Percentiles rank a stretch among this genome's conserved stretches.
These are phyloP conservation scores for Actenoides lindsayi DNA, from an alignment of 2,113 vertebrate genomes.

Conservation along the genomic window DNA sequence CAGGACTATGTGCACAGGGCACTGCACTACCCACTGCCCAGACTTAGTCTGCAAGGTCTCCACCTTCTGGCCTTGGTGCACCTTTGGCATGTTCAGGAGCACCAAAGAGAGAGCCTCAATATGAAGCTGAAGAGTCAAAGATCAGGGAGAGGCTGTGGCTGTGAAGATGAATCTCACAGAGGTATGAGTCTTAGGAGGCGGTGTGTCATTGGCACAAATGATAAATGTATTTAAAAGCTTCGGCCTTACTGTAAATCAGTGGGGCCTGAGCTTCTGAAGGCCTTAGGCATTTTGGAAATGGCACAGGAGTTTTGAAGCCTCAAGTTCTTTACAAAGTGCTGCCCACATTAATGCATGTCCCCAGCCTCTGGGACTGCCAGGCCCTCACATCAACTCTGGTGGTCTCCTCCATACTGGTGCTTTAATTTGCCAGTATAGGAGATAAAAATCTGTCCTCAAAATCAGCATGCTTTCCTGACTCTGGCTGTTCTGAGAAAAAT, in stretches of 20 bases:
- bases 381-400: not conserved
- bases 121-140: not conserved
- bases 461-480: not conserved
- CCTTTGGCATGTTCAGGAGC: not conserved
- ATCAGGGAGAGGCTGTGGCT: not conserved
- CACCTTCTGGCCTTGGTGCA: not conserved
- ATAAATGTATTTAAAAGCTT: not conserved
- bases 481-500: not conserved
- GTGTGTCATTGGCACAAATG: fast-evolving
- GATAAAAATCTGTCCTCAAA: not conserved
- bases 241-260: not conserved
- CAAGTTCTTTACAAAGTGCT: not conserved
- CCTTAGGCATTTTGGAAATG: not conserved
- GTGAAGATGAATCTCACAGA: not conserved
- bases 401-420: not conserved
- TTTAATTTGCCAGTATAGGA: not conserved
- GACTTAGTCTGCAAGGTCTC: not conserved
- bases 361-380: not conserved
- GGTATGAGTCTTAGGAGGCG: not conserved
- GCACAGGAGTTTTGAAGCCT: not conserved
- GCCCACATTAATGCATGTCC: not conserved
- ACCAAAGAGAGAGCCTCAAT: not conserved
- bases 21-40: not conserved
- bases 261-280: not conserved
- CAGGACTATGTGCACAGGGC: not conserved